Base-by-base conservation (phyloP, 2,113 vertebrate genomes). In the Pedionomus torquatus region DNA sequence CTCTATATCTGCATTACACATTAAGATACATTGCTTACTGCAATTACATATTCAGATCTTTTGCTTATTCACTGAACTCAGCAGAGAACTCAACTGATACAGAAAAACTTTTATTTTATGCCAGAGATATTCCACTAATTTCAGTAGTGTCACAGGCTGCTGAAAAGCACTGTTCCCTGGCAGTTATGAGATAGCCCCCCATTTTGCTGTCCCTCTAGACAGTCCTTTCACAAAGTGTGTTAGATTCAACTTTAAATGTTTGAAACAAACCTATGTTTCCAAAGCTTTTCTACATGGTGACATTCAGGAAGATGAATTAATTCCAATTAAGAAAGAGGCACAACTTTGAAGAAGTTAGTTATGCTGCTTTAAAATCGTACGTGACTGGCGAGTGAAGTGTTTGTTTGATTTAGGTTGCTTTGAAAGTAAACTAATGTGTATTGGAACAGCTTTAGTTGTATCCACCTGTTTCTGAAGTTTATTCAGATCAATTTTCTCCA, bases 31-130 rank as follows among this genome's bases (percentile, higher is more conserved):
- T 6, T 33, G 46, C 84, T 87, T 90, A 46, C 65, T n/a, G n/a
- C n/a, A n/a, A 13, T 5, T 88, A 75, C 37, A 26, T n/a, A 6
- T 58, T 30, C 58, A 39, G n/a, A 48, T 49, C 9, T 4, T n/a
- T 6, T 33, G 46, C 84, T 87, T 90, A 46, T 61, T 90, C 35
- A 81, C 76, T 66, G 82, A 90, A 77, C 75, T 52, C 88, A 79
- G 65, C 46, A 82, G 83, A 86, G 54, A 76, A 51, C 71, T 74
- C 64, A 61, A 2, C 52, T 57, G 66, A 49, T 68, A 88, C 76
- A 88, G 60, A 83, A 91, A 94, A 71, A 64, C 48, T 70, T 90
- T 95, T 96, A 44, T 94, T 96, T 95, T 70, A 88, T 83, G 54
- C 71, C 72, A 92, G 51, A 77, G 72, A 63, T 78, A 84, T 28